These are phyloP conservation scores for Emydocephalus ijimae DNA, from an alignment of 2,113 vertebrate genomes.

Conservation along the genomic window DNA sequence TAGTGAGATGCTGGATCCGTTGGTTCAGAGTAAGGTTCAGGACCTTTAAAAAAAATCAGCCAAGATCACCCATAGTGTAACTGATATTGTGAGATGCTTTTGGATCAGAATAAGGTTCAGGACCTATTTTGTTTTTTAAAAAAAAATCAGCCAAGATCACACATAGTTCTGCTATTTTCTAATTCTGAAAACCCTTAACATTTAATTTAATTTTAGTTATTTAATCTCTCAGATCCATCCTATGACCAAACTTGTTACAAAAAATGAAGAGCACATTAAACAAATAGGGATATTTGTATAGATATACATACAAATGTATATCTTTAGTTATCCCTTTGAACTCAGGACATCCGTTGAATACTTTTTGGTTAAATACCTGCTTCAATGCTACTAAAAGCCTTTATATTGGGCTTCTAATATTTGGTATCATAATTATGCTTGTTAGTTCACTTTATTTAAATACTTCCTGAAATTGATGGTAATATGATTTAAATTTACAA, in stretches of 20 bases:
- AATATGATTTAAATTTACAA: not conserved
- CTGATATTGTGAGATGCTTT: conserved; percentile 59
- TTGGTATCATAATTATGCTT: not conserved
- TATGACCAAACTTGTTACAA: not conserved
- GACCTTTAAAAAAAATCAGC: conserved; percentile 63
- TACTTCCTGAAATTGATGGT: not conserved
- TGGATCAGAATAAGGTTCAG: conserved; percentile 61
- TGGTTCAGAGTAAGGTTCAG: conserved; percentile 61
- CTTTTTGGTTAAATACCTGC: not conserved
- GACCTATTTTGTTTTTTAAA: conserved; percentile 65
- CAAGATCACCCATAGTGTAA: not conserved
- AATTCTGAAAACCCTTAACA: not conserved
- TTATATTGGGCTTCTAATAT: not conserved
- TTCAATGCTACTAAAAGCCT: not conserved
- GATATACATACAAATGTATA: not conserved
- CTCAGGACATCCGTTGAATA: not conserved
- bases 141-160: not conserved
- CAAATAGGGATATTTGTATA: not conserved
- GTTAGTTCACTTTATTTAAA: not conserved
- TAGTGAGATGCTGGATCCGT: conserved; percentile 55
- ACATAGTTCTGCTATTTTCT: not conserved
- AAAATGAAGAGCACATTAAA: not conserved
- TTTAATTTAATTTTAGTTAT: not conserved
- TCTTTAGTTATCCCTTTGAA: not conserved
- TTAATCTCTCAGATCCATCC: not conserved